A percentile compares a stretch with the other conserved stretches of the same genome.
These are phyloP conservation scores for Pyrochroa serraticornis DNA, from an alignment of 2,888 invertebrate genomes.

Conservation along the genomic window DNA sequence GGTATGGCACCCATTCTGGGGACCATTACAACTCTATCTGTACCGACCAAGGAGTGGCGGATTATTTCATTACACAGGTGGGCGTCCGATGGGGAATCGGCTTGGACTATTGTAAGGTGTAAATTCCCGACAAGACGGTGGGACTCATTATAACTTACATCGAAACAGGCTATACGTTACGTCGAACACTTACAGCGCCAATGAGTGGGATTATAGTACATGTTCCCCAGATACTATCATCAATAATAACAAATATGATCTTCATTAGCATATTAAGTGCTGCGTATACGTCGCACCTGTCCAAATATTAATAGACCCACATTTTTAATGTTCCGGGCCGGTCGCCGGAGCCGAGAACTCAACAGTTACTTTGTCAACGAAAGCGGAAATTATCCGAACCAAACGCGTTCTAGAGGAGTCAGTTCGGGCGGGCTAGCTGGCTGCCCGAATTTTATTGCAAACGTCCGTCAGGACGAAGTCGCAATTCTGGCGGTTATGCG, in stretches of 20 bases:
- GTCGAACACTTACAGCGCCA: slow-evolving; percentile 43
- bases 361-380: slow-evolving; percentile 7
- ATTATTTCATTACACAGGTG: slow-evolving; percentile 56
- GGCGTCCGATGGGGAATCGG: slow-evolving; percentile 53
- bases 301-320: slow-evolving; percentile 40
- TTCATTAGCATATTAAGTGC: slow-evolving; percentile 43
- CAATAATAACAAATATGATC: slow-evolving; percentile 54
- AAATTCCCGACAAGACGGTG: slow-evolving; percentile 48
- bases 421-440: too few species aligned
- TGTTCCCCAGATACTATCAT: slow-evolving; percentile 54
- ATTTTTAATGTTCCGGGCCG: slow-evolving; percentile 16
- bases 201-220: slow-evolving; percentile 54
- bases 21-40: slow-evolving; percentile 56
- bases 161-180: slow-evolving; percentile 44
- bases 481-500: too few species aligned
- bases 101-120: slow-evolving; percentile 55
- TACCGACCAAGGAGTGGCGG: slow-evolving; percentile 55
- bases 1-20: slow-evolving; percentile 7
- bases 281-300: slow-evolving; percentile 39
- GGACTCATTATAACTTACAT: slow-evolving; percentile 50
- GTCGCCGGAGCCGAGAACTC: slow-evolving; percentile 4
- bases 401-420: too few species aligned
- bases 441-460: too few species aligned
- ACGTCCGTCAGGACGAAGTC: too few species aligned
- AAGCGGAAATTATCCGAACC: not conserved